These are phyloP conservation scores for Datnioides undecimradiatus DNA, from an alignment of 2,113 vertebrate species.

Conservation along the genomic window DNA sequence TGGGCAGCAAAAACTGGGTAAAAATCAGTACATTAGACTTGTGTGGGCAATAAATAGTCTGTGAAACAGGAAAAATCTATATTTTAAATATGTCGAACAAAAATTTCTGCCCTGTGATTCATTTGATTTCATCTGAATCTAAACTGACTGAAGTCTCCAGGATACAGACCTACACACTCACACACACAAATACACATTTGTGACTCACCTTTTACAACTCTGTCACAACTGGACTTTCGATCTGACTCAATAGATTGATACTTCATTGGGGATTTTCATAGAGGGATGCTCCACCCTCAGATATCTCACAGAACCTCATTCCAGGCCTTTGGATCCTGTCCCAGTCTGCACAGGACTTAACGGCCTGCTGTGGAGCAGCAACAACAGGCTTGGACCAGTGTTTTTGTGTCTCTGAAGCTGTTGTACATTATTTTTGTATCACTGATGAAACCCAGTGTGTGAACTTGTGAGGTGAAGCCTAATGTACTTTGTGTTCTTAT, in stretches of 20 bases:
- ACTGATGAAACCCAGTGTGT: neutral
- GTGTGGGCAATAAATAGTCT: no score
- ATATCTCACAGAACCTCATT: constrained; percentile 22
- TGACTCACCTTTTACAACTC: constrained; percentile 4
- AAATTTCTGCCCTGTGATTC: neutral
- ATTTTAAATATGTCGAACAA: no score
- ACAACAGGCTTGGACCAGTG: neutral
- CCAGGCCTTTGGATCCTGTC: constrained; percentile 12
- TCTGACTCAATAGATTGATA: constrained; percentile 22
- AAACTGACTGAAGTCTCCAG: neutral
- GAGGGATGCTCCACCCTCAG: constrained; percentile 16
- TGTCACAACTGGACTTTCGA: constrained; percentile 34
- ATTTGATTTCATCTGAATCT: neutral
- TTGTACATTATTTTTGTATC: neutral
- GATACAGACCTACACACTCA: neutral
- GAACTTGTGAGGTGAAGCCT: neutral
- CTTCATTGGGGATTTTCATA: constrained; percentile 27
- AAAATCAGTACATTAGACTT: no score
- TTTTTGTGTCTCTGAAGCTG: neutral
- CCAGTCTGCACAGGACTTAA: neutral
- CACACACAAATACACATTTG: neutral
- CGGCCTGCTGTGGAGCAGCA: neutral
- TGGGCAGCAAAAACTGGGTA: no score
- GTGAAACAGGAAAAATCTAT: neutral
- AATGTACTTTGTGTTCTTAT: neutral